Evolutionary conservation across 2,888 invertebrate species (phyloP).

Genomic region (Rosalia funebris): DNA sequence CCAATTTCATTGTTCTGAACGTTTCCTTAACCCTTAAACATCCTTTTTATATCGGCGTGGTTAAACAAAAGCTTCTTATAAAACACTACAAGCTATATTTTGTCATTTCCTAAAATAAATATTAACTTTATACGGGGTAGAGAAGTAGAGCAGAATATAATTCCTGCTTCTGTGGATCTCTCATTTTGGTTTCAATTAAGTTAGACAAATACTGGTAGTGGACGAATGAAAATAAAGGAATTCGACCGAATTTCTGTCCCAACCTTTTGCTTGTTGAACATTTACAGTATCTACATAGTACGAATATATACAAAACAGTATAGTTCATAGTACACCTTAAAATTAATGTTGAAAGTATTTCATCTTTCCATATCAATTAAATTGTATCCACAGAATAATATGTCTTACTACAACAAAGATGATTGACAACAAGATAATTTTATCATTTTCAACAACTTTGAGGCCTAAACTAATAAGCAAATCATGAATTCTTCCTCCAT

Average conservation of each 20-base stretch:
- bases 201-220: conserved; percentile 46
- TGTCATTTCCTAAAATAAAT: conserved; percentile 51
- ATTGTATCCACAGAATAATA: no score
- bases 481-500: no score
- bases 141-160: conserved; percentile 32
- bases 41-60: conserved; percentile 21
- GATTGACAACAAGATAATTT: no score
- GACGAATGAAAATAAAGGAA: conserved; percentile 27
- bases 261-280: neutral
- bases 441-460: no score
- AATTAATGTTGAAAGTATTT: neutral
- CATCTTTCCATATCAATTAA: neutral
- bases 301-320: no score
- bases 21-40: conserved; percentile 7
- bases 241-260: neutral
- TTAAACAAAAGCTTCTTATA: conserved; percentile 37
- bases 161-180: conserved; percentile 46
- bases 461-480: no score
- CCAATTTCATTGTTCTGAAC: conserved; percentile 8
- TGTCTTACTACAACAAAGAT: no score
- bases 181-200: conserved; percentile 51
- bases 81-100: conserved; percentile 39
- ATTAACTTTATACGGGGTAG: conserved; percentile 45
- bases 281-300: no score
- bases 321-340: no score